phyloP scores from a whole-genome alignment of 2,888 invertebrate species.

The Polymixis flavicincta region DNA sequence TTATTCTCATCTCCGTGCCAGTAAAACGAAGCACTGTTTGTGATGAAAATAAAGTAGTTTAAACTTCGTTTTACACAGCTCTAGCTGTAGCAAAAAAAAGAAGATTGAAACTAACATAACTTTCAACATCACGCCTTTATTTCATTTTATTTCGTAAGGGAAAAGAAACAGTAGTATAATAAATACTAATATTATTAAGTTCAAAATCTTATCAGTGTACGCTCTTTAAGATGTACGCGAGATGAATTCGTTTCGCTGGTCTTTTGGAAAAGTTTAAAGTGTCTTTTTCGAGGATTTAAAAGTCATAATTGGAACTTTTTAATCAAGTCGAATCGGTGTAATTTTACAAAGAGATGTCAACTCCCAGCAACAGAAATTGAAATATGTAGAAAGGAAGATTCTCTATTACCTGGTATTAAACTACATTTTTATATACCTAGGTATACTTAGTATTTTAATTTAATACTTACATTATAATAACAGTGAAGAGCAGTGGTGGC shows the following conservation, averaged over 20 bases:
- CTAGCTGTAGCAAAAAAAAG: constrained; percentile 12
- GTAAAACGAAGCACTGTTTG: constrained; percentile 17
- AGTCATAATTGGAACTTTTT: not conserved
- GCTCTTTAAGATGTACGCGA: not conserved
- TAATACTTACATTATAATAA: not conserved
- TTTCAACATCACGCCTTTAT: not conserved
- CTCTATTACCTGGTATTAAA: no score
- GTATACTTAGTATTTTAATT: not conserved
- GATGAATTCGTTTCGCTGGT: not conserved
- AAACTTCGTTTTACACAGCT: constrained; percentile 16
- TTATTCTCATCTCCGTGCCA: constrained; percentile 28
- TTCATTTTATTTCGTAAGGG: no score
- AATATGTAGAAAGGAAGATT: not conserved
- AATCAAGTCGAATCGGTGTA: no score
- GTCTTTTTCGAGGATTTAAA: not conserved
- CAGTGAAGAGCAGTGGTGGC: no score
- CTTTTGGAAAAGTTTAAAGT: not conserved
- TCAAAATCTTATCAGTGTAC: not conserved
- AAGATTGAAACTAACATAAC: not conserved
- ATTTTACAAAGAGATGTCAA: no score
- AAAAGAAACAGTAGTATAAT: no score
- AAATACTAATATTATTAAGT: no score
- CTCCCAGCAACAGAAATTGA: not conserved
- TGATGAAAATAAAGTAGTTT: constrained; percentile 34
- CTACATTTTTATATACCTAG: not conserved